phyloP scores from a whole-genome alignment of 2,113 vertebrate species.

The Gnathonemus longibarbis region DNA sequence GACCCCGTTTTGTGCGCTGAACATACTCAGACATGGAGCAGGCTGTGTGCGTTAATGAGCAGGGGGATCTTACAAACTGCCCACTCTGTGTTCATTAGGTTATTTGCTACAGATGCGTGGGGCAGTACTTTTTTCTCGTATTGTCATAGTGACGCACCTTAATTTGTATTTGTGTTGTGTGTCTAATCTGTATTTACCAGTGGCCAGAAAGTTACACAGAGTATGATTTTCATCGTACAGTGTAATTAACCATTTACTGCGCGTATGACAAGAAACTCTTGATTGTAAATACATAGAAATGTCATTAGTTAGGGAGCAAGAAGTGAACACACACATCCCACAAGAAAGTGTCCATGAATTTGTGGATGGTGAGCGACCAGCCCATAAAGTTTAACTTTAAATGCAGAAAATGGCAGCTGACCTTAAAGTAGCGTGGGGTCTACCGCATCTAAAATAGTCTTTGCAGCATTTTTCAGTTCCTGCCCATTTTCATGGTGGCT shows the following conservation, averaged over 20 bases:
- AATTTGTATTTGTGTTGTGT: background rate
- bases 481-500: background rate
- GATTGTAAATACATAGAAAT: background rate
- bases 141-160: background rate
- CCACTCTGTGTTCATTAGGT: background rate
- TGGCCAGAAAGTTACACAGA: background rate
- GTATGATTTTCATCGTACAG: background rate
- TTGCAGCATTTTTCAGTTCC: background rate
- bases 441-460: background rate
- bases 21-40: background rate
- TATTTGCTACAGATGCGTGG: background rate
- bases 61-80: background rate
- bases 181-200: background rate
- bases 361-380: background rate
- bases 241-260: background rate
- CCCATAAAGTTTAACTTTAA: background rate
- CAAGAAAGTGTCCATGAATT: background rate
- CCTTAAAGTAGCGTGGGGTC: background rate
- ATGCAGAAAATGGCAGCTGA: background rate
- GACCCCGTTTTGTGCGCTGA: background rate
- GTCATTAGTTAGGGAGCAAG: background rate
- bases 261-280: background rate
- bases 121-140: background rate
- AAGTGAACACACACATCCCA: background rate
- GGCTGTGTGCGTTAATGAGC: background rate